These are phyloP conservation scores for Hemistola chrysoprasaria DNA, from an alignment of 2,888 invertebrate genomes.

Conservation along the genomic window DNA sequence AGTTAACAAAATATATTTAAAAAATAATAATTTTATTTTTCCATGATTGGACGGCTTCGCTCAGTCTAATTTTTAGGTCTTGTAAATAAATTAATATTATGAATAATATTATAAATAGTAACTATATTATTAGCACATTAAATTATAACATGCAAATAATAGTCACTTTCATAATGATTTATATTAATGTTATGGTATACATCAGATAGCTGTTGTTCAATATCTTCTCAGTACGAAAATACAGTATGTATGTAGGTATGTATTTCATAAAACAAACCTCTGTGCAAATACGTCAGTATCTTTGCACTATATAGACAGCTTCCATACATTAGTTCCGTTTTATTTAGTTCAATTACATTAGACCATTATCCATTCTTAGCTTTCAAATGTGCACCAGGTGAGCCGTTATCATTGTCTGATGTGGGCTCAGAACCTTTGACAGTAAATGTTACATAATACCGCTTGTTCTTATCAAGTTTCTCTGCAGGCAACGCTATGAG, in stretches of 20 bases:
- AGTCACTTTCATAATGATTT: too few relatives aligned
- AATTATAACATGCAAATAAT: too few relatives aligned
- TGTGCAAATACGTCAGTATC: too few relatives aligned
- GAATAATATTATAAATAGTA: too few relatives aligned
- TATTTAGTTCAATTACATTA: conserved; percentile 55
- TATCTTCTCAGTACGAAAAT: conserved; percentile 48
- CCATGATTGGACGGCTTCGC: conserved; percentile 43
- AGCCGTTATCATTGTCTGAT: conserved; percentile 76
- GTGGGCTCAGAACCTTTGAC: conserved; percentile 88
- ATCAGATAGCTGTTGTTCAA: conserved; percentile 10
- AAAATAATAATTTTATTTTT: conserved; percentile 44
- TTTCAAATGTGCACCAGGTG: conserved; percentile 67
- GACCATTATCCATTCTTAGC: conserved; percentile 52
- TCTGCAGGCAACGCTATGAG: conserved; percentile 94
- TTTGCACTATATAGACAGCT: too few relatives aligned
- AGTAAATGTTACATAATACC: conserved; percentile 96
- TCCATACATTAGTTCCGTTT: too few relatives aligned
- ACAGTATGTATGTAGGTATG: too few relatives aligned
- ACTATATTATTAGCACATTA: too few relatives aligned
- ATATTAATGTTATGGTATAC: too few relatives aligned
- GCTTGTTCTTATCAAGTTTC: conserved; percentile 92
- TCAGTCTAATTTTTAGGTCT: conserved; percentile 45
- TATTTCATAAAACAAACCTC: too few relatives aligned
- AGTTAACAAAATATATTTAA: too few relatives aligned
- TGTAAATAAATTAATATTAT: background rate